Evolutionary conservation across 2,113 vertebrate genomes (phyloP).

Genomic region (Phoenicopterus ruber): DNA sequence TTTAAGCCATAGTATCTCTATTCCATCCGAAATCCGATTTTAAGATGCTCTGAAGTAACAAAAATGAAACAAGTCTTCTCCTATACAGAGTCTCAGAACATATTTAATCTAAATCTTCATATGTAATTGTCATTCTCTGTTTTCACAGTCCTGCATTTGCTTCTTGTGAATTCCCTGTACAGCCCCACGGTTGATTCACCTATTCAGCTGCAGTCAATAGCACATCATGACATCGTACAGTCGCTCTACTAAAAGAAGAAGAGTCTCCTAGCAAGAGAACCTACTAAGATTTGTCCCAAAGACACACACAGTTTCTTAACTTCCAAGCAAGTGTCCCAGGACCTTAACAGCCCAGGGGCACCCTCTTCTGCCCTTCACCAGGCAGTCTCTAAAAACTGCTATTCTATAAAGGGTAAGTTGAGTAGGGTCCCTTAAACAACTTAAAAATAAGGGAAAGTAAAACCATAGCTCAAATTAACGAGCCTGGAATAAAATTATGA

Average conservation of each 20-base stretch:
- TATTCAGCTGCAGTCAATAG: background rate
- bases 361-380: background rate
- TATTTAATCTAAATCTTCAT: background rate
- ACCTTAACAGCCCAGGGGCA: background rate
- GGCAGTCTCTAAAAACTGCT: background rate
- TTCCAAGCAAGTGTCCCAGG: background rate
- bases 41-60: background rate
- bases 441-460: background rate
- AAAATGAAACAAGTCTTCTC: background rate
- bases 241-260: background rate
- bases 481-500: background rate
- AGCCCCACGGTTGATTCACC: rapidly evolving
- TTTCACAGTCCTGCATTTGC: background rate
- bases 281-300: background rate
- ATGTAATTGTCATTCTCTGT: background rate
- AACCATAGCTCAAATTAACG: background rate
- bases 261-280: background rate
- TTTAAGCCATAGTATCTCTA: background rate
- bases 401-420: background rate
- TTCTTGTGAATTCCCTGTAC: background rate
- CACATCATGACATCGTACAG: rapidly evolving
- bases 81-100: background rate
- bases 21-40: background rate
- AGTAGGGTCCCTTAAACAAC: background rate
- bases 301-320: background rate